phyloP scores from a whole-genome alignment of 2,113 vertebrate species.

The Carassius gibelio region DNA sequence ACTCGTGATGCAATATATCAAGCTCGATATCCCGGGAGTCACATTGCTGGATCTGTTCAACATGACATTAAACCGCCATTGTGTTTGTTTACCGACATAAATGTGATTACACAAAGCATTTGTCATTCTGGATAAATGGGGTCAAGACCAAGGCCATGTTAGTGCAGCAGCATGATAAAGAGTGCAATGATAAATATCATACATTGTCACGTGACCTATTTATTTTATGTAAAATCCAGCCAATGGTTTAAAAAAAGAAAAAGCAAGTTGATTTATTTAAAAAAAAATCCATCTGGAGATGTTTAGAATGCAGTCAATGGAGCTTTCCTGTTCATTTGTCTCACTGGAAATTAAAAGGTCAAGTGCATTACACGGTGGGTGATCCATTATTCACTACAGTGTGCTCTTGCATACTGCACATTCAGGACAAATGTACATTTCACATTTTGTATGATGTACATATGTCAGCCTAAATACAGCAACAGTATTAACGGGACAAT shows the following conservation, averaged over 20 bases:
- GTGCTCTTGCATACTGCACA: background rate
- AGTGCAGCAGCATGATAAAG: background rate
- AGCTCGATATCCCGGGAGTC: background rate
- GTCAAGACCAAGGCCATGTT: background rate
- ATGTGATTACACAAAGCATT: background rate
- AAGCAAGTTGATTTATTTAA: too few relatives aligned
- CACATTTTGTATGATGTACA: background rate
- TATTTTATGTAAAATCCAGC: background rate
- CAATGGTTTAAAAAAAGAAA: background rate
- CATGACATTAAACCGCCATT: background rate
- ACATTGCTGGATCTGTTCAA: background rate
- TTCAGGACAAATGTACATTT: background rate
- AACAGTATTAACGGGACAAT: background rate
- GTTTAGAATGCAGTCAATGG: background rate
- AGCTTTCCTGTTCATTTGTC: conserved; percentile 3
- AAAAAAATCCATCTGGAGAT: background rate
- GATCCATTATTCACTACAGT: background rate
- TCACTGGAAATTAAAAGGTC: background rate
- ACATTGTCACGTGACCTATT: background rate
- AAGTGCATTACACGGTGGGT: background rate
- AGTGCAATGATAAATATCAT: background rate
- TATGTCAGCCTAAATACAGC: background rate
- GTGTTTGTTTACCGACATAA: conserved; percentile 3
- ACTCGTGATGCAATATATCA: conserved; percentile 6
- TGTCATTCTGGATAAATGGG: background rate